Evolutionary conservation across 2,888 invertebrate genomes (phyloP).

Genomic region (Actias luna): DNA sequence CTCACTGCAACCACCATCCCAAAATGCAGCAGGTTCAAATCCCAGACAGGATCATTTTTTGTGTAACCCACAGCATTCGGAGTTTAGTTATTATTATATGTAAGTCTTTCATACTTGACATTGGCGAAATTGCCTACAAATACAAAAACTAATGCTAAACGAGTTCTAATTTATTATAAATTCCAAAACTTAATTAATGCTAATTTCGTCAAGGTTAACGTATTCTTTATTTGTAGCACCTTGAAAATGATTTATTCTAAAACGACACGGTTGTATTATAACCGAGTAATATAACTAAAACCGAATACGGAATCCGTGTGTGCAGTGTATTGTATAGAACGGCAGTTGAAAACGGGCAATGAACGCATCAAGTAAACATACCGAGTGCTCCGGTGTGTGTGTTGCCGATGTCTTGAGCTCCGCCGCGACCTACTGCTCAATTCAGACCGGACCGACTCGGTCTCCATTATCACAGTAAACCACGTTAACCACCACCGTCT

Average conservation of each 20-base stretch:
- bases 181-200: not conserved
- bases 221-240: not conserved
- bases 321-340: not conserved
- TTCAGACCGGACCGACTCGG: constrained; percentile 96
- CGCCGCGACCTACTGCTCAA: constrained; percentile 91
- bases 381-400: constrained; percentile 86
- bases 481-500: constrained; percentile 23
- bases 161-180: not conserved
- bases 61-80: too few species aligned
- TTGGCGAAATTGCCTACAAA: too few species aligned
- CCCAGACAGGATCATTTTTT: too few species aligned
- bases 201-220: not conserved
- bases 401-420: constrained; percentile 83
- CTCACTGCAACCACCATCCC: too few species aligned
- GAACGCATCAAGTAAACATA: constrained; percentile 44
- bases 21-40: too few species aligned
- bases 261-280: not conserved
- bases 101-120: too few species aligned
- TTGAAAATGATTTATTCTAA: not conserved
- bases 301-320: too few species aligned
- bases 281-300: not conserved
- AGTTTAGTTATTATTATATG: too few species aligned
- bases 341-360: not conserved
- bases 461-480: constrained; percentile 87
- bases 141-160: not conserved